Base-by-base conservation (phyloP, 2,113 vertebrate species). In the Spea multiplicata region DNA sequence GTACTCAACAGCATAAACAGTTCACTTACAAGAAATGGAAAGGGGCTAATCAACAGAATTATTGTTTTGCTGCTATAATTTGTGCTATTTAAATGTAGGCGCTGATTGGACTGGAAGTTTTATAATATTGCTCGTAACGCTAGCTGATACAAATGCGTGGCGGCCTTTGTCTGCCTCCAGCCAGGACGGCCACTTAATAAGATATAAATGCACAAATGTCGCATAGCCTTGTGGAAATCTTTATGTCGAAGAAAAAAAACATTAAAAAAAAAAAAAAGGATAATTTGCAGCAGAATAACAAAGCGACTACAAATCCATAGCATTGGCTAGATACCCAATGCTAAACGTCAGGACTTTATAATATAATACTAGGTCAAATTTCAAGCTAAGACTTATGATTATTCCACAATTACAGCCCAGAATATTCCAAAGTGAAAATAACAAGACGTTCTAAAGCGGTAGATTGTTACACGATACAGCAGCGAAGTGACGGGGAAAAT, bases 1-100 rank as follows among this genome's bases (percentile, higher is more conserved):
- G 96, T 98, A 96, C 96, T 99, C 94, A 94, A 98, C 95, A 97
- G 94, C 95, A 97, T 99, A 98, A 99, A 99, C 97, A 98, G 96
- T 98, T 99, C 96, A 97, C 97, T 98, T 99, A 98, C 95, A 94
- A 95, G 94, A 94, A 94, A 96, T 95, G 96, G 96, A 98, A 99
- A 97, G 93, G 95, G 96, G 94, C 96, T 98, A 99, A 99, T 99
- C 97, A 99, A 95, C 93, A 94, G 96, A 98, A 99, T 98, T 98
- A 99, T 99, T 99, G 96, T 99, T 99, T 99, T 99, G 94, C 96
- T 95, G 96, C 95, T 94, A 94, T 95, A 98, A 98, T 99, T 99
- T 99, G 94, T 93, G 92, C 94, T 95, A 95, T 93, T 96, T 95
- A 93, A 95, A 95, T 96, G 96, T 94, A 94, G 92, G 89, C 95